These are phyloP conservation scores for Ferrisia virgata DNA, from an alignment of 2,888 invertebrate genomes.

Conservation along the genomic window DNA sequence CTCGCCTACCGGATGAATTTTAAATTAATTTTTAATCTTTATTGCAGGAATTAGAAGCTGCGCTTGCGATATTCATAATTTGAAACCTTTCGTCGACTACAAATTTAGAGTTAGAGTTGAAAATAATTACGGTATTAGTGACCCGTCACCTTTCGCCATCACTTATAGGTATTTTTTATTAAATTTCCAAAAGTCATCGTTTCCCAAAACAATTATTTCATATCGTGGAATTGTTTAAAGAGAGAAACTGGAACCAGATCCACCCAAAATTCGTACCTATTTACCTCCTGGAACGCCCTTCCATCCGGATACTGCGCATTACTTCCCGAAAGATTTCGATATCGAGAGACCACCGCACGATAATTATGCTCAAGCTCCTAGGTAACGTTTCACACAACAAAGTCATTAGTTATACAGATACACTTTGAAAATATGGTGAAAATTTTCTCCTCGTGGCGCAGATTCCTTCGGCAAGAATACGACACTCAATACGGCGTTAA, in stretches of 20 bases:
- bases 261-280: conserved; percentile 75
- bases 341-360: conserved; percentile 83
- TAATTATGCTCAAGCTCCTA: conserved; percentile 76
- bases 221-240: conserved; percentile 53
- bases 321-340: conserved; percentile 89
- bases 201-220: not conserved
- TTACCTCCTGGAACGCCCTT: conserved; percentile 77
- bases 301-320: conserved; percentile 78
- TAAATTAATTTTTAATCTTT: not conserved
- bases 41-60: conserved; percentile 69
- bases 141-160: conserved; percentile 87
- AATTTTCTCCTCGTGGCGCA: conserved; percentile 48
- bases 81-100: conserved; percentile 92
- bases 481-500: conserved; percentile 89
- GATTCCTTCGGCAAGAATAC: conserved; percentile 81
- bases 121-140: conserved; percentile 93
- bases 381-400: conserved; percentile 52
- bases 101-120: conserved; percentile 93
- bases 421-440: no score
- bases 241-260: conserved; percentile 72
- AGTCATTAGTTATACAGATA: no score
- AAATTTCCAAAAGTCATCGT: no score
- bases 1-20: not conserved
- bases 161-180: conserved; percentile 61
- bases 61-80: conserved; percentile 81